Evolutionary conservation across 2,888 invertebrate genomes (phyloP), one percentile per base, ranked within the genome.

Genomic region (Parnassius orleans): DNA sequence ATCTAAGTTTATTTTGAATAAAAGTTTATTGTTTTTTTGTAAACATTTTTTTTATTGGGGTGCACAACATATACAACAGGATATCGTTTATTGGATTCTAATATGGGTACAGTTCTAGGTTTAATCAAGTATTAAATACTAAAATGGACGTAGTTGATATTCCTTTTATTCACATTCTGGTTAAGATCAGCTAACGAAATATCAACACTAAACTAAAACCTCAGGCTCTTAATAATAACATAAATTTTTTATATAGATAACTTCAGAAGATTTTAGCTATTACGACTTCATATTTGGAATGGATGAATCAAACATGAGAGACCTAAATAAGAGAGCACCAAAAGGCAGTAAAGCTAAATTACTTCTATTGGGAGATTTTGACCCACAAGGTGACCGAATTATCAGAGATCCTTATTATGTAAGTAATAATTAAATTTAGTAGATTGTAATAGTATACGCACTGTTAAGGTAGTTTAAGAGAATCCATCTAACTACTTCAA

Each of bases 261-360:
- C 42, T 24, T 44, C 51, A 33, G 91, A 93, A 15, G 98, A 99
- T 79, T 98, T 97, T 74, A 80, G 92, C 10, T 88, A 93, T 11
- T 99, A 95, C 83, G 96, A 98, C 84, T 97, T 94, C 81, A 98
- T 99, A 72, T 97, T 99, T 90, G 98, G 98, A 9, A 98, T 98
- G 98, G 99, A 99, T 81, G 93, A 96, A 61, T 94, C 94, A 12
- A 99, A 98, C 79, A 97, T 98, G 87, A 83, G 81, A 9, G 94
- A 95, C 69, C 84, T 97, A 60, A 93, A 93, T 46, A 84, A 86
- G 42, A 86, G 92, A 71, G 94, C 95, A 44, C 96, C 96, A 1
- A 83, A 90, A 60, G 89, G 92, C 33, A 88, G 93, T 64, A 95
- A 93, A 77, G 96, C 98, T 0, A 93, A 95, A 78, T 88, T 98